phyloP scores from a whole-genome alignment of 1,140 invertebrate species.

The Maniola jurtina region DNA sequence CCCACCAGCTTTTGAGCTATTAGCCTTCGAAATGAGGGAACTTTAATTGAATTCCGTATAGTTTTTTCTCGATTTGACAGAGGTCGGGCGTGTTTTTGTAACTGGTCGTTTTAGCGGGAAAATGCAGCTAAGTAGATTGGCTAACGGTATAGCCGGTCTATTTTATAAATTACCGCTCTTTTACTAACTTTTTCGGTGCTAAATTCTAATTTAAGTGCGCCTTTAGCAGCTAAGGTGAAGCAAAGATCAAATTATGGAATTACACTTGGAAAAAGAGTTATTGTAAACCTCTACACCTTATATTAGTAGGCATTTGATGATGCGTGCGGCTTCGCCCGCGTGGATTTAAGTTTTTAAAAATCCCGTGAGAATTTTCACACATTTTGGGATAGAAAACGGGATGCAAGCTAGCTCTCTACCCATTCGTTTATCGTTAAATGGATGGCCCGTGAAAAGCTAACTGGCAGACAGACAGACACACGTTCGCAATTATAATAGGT shows the following conservation, averaged over 20 bases:
- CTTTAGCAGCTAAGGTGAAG: not conserved
- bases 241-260: not conserved
- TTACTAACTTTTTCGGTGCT: conserved; percentile 25
- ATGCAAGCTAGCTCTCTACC: too few species aligned
- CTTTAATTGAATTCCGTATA: conserved; percentile 67
- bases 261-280: too few species aligned
- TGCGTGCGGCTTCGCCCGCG: too few species aligned
- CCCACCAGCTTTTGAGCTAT: conserved; percentile 32
- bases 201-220: conserved; percentile 16
- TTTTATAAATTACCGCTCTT: conserved; percentile 29
- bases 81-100: conserved; percentile 20
- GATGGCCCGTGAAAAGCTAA: too few species aligned
- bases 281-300: too few species aligned
- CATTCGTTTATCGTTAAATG: too few species aligned
- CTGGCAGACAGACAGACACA: too few species aligned
- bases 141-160: conserved; percentile 36
- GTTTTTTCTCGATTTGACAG: conserved; percentile 42
- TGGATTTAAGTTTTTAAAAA: too few species aligned
- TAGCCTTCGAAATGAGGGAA: conserved; percentile 56
- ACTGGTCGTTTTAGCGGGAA: conserved; percentile 30
- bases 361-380: too few species aligned
- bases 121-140: conserved; percentile 40
- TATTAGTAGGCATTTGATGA: too few species aligned
- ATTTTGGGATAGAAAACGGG: too few species aligned
- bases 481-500: too few species aligned